phyloP scores from a whole-genome alignment of 2,113 vertebrate species.

The Chaenogobius annularis region DNA sequence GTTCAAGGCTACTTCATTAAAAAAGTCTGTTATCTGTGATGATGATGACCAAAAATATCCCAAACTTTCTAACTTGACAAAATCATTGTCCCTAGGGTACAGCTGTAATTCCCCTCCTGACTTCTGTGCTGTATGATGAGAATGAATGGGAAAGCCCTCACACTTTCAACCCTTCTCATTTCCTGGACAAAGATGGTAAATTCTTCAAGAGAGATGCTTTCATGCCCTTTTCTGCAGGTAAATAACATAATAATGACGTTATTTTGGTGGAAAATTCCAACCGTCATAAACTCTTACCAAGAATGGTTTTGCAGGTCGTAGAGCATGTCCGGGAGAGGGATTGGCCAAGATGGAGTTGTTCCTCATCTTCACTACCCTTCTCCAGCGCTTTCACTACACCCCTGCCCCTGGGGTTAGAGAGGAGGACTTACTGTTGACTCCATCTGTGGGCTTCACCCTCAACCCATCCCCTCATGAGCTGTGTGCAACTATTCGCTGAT shows the following conservation, averaged over 20 bases:
- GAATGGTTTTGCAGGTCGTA: slow-evolving; percentile 58
- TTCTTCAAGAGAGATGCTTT: slow-evolving; percentile 71
- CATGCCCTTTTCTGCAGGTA: slow-evolving; percentile 76
- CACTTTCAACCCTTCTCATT: slow-evolving; percentile 71
- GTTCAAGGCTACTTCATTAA: slow-evolving; percentile 53
- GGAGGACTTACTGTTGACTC: slow-evolving; percentile 74
- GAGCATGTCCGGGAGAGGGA: slow-evolving; percentile 74
- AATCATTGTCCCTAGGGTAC: slow-evolving; percentile 55
- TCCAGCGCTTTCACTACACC: slow-evolving; percentile 78
- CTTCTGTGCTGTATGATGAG: slow-evolving; percentile 71
- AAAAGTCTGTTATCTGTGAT: slow-evolving; percentile 22
- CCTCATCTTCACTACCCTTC: slow-evolving; percentile 68
- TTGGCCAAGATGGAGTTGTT: slow-evolving; percentile 75
- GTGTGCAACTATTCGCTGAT: slow-evolving; percentile 52
- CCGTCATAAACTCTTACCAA: neutral
- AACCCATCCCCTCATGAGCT: slow-evolving; percentile 55
- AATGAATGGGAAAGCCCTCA: slow-evolving; percentile 70
- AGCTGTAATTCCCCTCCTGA: slow-evolving; percentile 63
- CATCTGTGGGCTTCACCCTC: slow-evolving; percentile 51
- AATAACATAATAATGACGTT: neutral
- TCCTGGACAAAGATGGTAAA: slow-evolving; percentile 64
- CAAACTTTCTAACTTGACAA: neutral
- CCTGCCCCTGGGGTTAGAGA: slow-evolving; percentile 67
- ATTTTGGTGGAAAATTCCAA: neutral
- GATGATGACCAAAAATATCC: neutral